Evolutionary conservation across 2,113 vertebrate species (phyloP).

Genomic region (Monarcha castaneiventris): DNA sequence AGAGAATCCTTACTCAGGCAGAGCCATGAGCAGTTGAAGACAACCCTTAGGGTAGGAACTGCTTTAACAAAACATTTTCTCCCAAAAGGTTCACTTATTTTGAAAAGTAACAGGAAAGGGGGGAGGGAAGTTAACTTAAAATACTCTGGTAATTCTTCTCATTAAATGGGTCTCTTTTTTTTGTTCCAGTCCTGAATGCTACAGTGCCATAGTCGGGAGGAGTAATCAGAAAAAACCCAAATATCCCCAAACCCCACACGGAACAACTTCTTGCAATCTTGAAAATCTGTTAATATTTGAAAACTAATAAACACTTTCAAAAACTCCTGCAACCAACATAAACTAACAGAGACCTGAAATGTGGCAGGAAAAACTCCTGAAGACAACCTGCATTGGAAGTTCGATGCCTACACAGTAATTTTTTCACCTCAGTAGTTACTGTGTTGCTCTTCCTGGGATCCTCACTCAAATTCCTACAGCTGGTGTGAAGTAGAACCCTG

Average conservation of each 20-base stretch:
- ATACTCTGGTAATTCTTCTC: neutral
- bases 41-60: neutral
- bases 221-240: neutral
- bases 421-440: neutral
- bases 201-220: neutral
- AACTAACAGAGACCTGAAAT: neutral
- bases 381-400: neutral
- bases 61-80: neutral
- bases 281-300: neutral
- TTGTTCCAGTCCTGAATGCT: neutral
- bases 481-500: neutral
- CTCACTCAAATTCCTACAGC: neutral
- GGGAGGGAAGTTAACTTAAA: neutral
- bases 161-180: neutral
- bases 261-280: neutral
- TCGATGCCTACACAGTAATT: neutral
- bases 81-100: neutral
- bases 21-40: neutral
- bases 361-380: neutral
- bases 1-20: neutral
- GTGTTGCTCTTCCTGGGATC: neutral
- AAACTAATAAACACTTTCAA: neutral
- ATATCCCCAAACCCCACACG: rapidly evolving
- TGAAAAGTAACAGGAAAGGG: neutral
- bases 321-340: neutral